phyloP scores from a whole-genome alignment of 2,797 vertebrate genomes.

The Acestrorhynchus altus region DNA sequence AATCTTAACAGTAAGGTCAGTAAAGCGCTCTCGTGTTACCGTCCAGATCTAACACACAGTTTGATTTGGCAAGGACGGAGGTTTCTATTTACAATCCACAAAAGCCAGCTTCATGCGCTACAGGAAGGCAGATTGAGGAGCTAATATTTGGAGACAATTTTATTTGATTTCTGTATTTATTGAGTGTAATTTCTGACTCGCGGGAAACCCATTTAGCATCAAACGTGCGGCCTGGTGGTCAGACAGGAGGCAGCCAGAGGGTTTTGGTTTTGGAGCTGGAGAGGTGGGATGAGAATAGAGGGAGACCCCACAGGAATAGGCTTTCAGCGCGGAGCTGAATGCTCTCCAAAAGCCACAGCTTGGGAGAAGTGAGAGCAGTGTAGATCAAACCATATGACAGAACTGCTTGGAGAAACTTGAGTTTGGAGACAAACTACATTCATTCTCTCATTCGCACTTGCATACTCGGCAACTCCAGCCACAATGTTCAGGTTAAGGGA shows the following conservation, averaged over 20 bases:
- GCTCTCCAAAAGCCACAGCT: constrained; percentile 61
- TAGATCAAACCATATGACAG: constrained; percentile 34
- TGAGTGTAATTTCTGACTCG: constrained; percentile 72
- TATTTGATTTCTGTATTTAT: constrained; percentile 80
- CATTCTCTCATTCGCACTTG: not conserved
- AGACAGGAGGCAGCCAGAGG: constrained; percentile 71
- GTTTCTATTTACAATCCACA: constrained; percentile 73
- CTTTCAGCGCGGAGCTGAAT: constrained; percentile 59
- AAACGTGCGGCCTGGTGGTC: constrained; percentile 68
- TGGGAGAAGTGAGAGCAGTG: constrained; percentile 15
- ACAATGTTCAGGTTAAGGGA: not conserved
- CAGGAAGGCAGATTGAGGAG: constrained; percentile 69
- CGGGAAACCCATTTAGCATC: constrained; percentile 72
- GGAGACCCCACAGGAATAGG: constrained; percentile 59
- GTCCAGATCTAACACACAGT: constrained; percentile 68
- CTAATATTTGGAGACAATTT: constrained; percentile 80
- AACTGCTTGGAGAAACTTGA: constrained; percentile 20
- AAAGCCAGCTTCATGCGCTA: constrained; percentile 67
- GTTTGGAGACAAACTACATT: not conserved
- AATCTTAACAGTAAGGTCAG: constrained; percentile 76
- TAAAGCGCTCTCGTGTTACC: constrained; percentile 67
- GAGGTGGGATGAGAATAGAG: constrained; percentile 59
- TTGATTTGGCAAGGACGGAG: constrained; percentile 71
- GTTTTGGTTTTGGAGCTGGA: constrained; percentile 61
- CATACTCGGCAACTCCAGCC: not conserved